Percentiles rank a stretch among this genome's conserved stretches.
These are phyloP conservation scores for Choristoneura fumiferana DNA, from an alignment of 1,140 invertebrate species.

Conservation along the genomic window DNA sequence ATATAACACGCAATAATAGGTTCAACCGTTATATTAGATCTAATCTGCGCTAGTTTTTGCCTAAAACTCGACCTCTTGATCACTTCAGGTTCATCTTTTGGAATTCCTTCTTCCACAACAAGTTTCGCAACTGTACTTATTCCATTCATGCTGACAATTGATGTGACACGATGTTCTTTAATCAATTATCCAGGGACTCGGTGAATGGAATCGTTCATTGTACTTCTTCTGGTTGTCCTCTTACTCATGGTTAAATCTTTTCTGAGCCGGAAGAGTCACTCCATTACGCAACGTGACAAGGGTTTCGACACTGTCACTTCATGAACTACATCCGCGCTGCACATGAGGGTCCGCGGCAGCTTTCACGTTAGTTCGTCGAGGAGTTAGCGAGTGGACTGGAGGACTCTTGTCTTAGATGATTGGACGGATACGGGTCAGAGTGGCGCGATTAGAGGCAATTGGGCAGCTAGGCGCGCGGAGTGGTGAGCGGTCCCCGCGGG, in stretches of 20 bases:
- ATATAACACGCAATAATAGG: conserved; percentile 80
- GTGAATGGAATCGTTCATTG: background rate
- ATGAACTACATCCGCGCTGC: background rate
- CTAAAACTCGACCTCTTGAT: conserved; percentile 45
- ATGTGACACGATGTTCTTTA: conserved; percentile 28
- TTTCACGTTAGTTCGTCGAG: conserved; percentile 21
- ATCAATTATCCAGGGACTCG: conserved; percentile 30
- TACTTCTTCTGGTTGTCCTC: background rate
- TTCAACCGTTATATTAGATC: conserved; percentile 79
- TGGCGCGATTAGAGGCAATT: conserved; percentile 71
- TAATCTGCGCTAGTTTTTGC: conserved; percentile 63
- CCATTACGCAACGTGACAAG: background rate
- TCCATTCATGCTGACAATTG: conserved; percentile 58
- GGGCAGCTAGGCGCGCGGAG: conserved; percentile 31
- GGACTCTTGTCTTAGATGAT: conserved; percentile 66
- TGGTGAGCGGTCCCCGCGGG: conserved; percentile 40
- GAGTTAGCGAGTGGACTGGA: conserved; percentile 44
- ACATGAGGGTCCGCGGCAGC: conserved; percentile 19
- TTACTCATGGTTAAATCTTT: background rate
- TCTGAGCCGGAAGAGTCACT: background rate
- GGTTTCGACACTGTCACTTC: background rate
- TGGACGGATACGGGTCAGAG: conserved; percentile 70
- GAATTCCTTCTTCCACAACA: conserved; percentile 35
- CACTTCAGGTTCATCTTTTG: conserved; percentile 47
- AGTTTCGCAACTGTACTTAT: conserved; percentile 52